Evolutionary conservation across 2,113 vertebrate species (phyloP).

Genomic region (Tetrao urogallus): DNA sequence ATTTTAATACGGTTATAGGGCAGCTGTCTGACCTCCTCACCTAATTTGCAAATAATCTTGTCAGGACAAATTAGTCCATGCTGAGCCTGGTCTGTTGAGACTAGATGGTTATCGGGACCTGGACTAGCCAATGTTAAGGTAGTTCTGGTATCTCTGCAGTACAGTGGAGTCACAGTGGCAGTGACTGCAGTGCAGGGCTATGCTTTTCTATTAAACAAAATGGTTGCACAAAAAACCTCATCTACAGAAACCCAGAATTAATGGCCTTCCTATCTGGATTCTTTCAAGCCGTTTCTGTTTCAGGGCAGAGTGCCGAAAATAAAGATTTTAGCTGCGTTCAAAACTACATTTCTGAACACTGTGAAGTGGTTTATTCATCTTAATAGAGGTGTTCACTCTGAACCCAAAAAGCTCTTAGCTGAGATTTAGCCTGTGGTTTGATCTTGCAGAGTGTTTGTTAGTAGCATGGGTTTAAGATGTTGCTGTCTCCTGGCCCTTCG

Average conservation of each 20-base stretch:
- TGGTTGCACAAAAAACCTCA: neutral
- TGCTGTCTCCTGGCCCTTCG: conserved; percentile 14
- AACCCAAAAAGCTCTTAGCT: conserved; percentile 58
- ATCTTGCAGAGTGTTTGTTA: conserved; percentile 54
- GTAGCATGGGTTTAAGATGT: conserved; percentile 50
- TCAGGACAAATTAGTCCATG: conserved; percentile 55
- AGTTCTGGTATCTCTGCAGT: conserved; percentile 1
- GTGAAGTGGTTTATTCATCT: conserved; percentile 56
- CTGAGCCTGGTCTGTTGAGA: conserved; percentile 28
- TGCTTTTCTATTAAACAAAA: neutral
- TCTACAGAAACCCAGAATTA: neutral
- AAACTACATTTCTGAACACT: conserved; percentile 1
- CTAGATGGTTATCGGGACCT: conserved; percentile 49
- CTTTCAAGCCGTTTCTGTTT: neutral
- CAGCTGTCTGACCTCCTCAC: conserved; percentile 62
- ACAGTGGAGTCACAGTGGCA: neutral
- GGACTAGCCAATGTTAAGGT: conserved; percentile 20
- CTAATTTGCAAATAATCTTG: conserved; percentile 68
- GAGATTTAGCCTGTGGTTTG: conserved; percentile 69
- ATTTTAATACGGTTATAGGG: conserved; percentile 11
- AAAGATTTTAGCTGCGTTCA: conserved; percentile 13
- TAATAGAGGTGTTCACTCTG: conserved; percentile 52
- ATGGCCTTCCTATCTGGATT: conserved; percentile 1
- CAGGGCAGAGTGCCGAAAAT: neutral
- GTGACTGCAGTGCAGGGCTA: neutral